phyloP scores from a whole-genome alignment of 1,140 invertebrate species.

The Bombus difficillimus region DNA sequence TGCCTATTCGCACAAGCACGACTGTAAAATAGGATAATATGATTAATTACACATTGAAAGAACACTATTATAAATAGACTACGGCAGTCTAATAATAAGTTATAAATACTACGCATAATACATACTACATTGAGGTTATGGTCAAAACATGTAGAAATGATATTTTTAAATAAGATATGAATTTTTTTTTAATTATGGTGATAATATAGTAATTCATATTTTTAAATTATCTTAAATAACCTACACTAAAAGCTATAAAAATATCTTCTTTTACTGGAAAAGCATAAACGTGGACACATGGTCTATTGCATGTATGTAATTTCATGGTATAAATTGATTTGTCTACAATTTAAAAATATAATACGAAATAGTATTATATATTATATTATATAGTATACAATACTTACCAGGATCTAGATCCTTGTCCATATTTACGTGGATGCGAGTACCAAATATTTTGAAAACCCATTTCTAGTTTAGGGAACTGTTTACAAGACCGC shows the following conservation, averaged over 20 bases:
- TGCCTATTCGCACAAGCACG: conserved; percentile 98
- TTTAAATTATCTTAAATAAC: not conserved
- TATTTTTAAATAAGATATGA: not conserved
- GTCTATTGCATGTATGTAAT: not conserved
- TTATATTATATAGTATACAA: no score
- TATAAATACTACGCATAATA: not conserved
- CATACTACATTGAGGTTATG: conserved; percentile 48
- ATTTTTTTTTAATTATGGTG: not conserved
- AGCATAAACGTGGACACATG: conserved; percentile 7
- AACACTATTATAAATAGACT: not conserved
- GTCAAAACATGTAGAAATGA: not conserved
- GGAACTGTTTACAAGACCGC: not conserved
- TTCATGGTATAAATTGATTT: not conserved
- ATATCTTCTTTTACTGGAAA: not conserved
- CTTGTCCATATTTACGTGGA: conserved; percentile 97
- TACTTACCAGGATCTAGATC: conserved; percentile 96
- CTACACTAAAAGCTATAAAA: not conserved
- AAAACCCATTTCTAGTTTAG: conserved; percentile 92
- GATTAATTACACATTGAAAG: not conserved
- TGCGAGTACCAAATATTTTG: conserved; percentile 98
- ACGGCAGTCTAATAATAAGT: not conserved
- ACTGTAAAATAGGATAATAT: conserved; percentile 84
- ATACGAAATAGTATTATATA: not conserved
- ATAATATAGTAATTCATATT: not conserved
- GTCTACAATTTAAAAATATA: not conserved